A percentile compares a stretch with the other conserved stretches of the same genome.
phyloP scores from a whole-genome alignment of 1,140 invertebrate species.

The Apis cerana region DNA sequence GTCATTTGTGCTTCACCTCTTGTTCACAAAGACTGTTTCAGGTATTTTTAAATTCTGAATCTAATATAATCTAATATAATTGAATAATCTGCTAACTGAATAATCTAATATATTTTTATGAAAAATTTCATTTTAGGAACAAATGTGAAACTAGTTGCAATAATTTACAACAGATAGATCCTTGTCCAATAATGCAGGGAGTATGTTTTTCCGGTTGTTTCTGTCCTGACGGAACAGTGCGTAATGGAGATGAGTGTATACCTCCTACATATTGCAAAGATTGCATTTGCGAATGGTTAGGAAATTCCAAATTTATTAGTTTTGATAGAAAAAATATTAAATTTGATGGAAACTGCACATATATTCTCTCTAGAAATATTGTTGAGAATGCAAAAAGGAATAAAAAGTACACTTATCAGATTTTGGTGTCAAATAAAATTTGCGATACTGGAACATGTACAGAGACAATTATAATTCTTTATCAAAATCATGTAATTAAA shows the following conservation, averaged over 20 bases:
- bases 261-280: conserved; percentile 87
- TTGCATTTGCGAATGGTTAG: conserved; percentile 88
- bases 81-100: too few species aligned
- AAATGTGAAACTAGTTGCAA: conserved; percentile 88
- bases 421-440: conserved; percentile 84
- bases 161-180: conserved; percentile 82
- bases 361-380: conserved; percentile 86
- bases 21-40: conserved; percentile 90
- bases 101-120: not conserved
- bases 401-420: conserved; percentile 85
- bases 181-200: conserved; percentile 84
- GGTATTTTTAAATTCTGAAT: conserved; percentile 69
- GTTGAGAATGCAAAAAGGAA: conserved; percentile 62
- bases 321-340: conserved; percentile 88
- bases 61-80: too few species aligned
- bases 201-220: conserved; percentile 92
- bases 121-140: conserved; percentile 55
- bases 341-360: conserved; percentile 90
- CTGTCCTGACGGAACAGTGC: conserved; percentile 89
- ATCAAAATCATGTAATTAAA: conserved; percentile 84
- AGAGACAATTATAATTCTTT: conserved; percentile 84
- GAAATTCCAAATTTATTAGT: conserved; percentile 87
- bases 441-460: conserved; percentile 84
- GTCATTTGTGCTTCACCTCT: conserved; percentile 86
- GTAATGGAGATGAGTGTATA: conserved; percentile 86